These are phyloP conservation scores for Zhuqinia jingwanae DNA, from an alignment of 2,888 invertebrate genomes.

Conservation along the genomic window DNA sequence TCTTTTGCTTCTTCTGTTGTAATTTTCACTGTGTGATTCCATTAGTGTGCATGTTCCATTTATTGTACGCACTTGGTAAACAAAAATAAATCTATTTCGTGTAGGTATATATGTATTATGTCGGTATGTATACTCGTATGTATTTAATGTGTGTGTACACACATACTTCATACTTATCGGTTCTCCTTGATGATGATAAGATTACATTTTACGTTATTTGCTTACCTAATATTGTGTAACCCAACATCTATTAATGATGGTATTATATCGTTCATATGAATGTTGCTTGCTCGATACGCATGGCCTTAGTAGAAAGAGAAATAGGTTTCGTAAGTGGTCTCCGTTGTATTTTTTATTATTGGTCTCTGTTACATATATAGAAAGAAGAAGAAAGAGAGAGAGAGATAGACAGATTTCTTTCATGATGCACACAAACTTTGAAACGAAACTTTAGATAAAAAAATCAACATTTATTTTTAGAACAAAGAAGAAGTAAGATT, in stretches of 20 bases:
- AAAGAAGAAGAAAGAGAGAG: neutral
- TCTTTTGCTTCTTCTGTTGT: constrained; percentile 9
- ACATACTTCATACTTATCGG: constrained; percentile 20
- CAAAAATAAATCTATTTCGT: constrained; percentile 8
- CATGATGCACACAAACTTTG: neutral
- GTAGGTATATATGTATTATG: too few species aligned
- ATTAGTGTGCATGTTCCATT: constrained; percentile 8
- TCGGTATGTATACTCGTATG: too few species aligned
- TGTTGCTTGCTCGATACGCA: too few species aligned
- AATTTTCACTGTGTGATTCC: constrained; percentile 6
- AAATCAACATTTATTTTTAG: constrained; percentile 28
- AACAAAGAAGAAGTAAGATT: constrained; percentile 16
- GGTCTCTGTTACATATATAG: constrained; percentile 40
- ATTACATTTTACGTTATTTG: neutral
- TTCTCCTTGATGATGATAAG: constrained; percentile 11
- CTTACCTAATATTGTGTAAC: neutral
- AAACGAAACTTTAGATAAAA: neutral
- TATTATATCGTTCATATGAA: neutral
- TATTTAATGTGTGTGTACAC: neutral
- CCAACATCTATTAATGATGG: neutral
- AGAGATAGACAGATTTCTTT: neutral
- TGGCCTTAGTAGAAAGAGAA: constrained; percentile 6
- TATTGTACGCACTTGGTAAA: constrained; percentile 28
- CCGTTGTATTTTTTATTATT: constrained; percentile 32
- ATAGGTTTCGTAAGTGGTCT: neutral